Conservation (phyloP, 2,113 vertebrate species). For the Aegithalos caudatus region DNA sequence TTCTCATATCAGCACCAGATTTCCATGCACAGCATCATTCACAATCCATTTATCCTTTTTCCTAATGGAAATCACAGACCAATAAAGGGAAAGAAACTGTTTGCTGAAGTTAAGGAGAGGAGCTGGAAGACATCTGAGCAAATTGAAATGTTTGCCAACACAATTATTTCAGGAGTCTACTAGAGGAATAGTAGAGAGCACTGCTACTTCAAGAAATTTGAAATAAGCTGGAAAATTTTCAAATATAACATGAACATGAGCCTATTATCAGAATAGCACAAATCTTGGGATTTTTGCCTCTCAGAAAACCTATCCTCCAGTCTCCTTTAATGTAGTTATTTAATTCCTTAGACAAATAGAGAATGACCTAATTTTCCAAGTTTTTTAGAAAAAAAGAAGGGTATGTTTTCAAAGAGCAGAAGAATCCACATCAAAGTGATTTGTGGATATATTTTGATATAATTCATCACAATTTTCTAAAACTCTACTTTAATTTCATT, state of each 20-base stretch:
- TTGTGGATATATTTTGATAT: background rate
- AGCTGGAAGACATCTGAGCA: background rate
- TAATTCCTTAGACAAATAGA: background rate
- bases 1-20: background rate
- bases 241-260: background rate
- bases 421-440: background rate
- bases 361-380: background rate
- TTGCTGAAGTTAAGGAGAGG: background rate
- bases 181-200: background rate
- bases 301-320: background rate
- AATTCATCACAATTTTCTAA: background rate
- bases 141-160: background rate
- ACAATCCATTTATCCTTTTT: background rate
- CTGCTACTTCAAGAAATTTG: background rate
- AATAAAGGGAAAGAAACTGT: background rate
- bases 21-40: fast-evolving
- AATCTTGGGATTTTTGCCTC: background rate
- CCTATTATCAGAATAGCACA: background rate
- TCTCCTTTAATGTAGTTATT: background rate
- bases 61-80: background rate
- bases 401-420: background rate
- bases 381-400: background rate
- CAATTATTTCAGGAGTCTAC: background rate
- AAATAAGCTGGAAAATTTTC: background rate
- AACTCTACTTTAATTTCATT: background rate